phyloP scores from a whole-genome alignment of 2,888 invertebrate genomes.

The Thecophora atra region DNA sequence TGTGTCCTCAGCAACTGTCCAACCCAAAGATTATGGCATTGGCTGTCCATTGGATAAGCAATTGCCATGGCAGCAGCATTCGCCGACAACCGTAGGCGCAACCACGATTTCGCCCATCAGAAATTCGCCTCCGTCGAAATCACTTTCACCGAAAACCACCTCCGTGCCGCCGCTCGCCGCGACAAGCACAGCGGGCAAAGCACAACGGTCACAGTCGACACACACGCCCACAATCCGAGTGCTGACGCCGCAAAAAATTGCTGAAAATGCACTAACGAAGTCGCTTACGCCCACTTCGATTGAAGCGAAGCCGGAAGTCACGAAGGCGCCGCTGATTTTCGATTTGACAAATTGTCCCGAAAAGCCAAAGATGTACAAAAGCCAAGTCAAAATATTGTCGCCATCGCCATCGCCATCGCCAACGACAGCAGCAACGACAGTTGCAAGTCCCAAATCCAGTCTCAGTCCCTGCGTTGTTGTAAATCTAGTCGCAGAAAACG shows the following conservation, averaged over 20 bases:
- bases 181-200: too few relatives aligned
- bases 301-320: background rate
- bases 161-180: background rate
- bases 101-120: background rate
- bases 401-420: constrained; percentile 3
- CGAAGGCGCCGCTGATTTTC: constrained; percentile 18
- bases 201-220: too few relatives aligned
- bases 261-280: background rate
- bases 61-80: background rate
- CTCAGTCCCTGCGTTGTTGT: constrained; percentile 34
- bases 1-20: background rate
- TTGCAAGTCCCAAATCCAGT: constrained; percentile 35
- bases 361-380: background rate
- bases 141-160: constrained; percentile 20
- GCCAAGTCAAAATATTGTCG: background rate
- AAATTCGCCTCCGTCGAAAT: background rate
- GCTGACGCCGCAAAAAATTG: background rate
- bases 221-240: background rate
- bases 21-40: background rate
- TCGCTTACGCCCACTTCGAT: background rate
- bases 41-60: background rate
- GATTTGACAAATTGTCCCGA: constrained; percentile 41
- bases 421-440: constrained; percentile 20
- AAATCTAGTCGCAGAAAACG: constrained; percentile 5
- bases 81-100: background rate